Evolutionary conservation across 2,113 vertebrate genomes (phyloP).

Genomic region (Dipodomys spectabilis): DNA sequence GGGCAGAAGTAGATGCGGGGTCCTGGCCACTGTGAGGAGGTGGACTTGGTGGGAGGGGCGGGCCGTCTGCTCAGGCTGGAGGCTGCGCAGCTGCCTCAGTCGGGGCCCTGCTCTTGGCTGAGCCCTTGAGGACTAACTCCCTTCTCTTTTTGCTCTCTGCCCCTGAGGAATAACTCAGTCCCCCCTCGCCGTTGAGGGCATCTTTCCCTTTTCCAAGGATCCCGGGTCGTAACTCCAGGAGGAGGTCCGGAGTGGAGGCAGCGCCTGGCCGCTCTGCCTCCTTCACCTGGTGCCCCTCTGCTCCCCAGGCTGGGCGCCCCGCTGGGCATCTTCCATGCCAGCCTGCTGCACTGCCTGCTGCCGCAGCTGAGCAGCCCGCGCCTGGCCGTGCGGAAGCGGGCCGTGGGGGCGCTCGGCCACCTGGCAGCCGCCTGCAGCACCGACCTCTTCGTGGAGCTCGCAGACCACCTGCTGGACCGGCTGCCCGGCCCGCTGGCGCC

Average conservation of each 20-base stretch:
- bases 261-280: background rate
- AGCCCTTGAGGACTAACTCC: too few relatives aligned
- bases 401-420: conserved; percentile 93
- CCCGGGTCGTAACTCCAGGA: background rate
- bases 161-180: background rate
- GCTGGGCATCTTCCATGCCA: conserved; percentile 92
- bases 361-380: conserved; percentile 94
- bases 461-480: conserved; percentile 91
- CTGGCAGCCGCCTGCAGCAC: conserved; percentile 93
- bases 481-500: conserved; percentile 86
- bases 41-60: background rate
- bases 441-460: conserved; percentile 93
- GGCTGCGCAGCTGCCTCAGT: too few relatives aligned
- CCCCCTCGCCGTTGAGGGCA: background rate
- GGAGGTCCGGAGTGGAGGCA: background rate
- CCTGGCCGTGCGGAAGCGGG: conserved; percentile 95
- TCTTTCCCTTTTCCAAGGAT: background rate
- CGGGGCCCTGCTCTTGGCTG: background rate
- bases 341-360: conserved; percentile 94
- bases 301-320: conserved; percentile 91
- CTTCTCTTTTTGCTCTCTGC: background rate
- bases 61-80: background rate
- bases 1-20: too few relatives aligned
- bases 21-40: too few relatives aligned
- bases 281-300: background rate